phyloP scores from a whole-genome alignment of 1,140 invertebrate genomes.

The Stegodyphus dumicola region DNA sequence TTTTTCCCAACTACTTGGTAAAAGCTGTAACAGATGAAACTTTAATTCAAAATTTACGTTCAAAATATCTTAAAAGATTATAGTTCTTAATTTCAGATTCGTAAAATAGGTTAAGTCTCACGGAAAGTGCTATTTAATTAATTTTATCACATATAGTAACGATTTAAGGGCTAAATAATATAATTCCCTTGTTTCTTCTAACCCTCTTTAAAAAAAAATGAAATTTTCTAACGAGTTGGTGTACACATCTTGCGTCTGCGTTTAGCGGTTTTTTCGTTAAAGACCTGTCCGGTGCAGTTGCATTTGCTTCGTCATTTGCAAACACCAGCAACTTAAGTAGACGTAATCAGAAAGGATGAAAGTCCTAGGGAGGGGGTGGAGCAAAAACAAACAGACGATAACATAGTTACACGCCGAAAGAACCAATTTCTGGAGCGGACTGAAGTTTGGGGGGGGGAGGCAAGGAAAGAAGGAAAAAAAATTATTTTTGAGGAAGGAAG shows the following conservation, averaged over 20 bases:
- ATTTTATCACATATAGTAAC: conserved; percentile 37
- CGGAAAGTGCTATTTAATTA: conserved; percentile 24
- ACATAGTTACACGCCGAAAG: conserved; percentile 45
- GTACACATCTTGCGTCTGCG: too few species aligned
- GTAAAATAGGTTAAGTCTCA: too few species aligned
- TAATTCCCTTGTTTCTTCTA: conserved; percentile 7
- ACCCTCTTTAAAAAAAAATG: not conserved
- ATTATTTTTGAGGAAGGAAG: conserved; percentile 12
- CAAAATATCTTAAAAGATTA: too few species aligned
- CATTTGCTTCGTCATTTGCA: not conserved
- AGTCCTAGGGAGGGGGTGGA: conserved; percentile 10
- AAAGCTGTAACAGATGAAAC: too few species aligned
- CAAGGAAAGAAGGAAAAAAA: conserved; percentile 20
- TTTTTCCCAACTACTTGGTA: too few species aligned
- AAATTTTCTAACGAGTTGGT: conserved; percentile 25
- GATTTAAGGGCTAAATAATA: conserved; percentile 53
- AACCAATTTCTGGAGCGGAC: conserved; percentile 34
- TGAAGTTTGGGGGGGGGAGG: too few species aligned
- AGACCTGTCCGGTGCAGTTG: conserved; percentile 38
- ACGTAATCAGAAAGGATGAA: conserved; percentile 58
- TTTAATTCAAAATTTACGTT: too few species aligned
- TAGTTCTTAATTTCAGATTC: too few species aligned
- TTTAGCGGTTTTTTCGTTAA: not conserved
- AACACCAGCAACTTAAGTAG: conserved; percentile 40
- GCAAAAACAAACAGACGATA: conserved; percentile 57